Evolutionary conservation across 2,797 vertebrate genomes (phyloP).

Genomic region (Dipus sagitta): DNA sequence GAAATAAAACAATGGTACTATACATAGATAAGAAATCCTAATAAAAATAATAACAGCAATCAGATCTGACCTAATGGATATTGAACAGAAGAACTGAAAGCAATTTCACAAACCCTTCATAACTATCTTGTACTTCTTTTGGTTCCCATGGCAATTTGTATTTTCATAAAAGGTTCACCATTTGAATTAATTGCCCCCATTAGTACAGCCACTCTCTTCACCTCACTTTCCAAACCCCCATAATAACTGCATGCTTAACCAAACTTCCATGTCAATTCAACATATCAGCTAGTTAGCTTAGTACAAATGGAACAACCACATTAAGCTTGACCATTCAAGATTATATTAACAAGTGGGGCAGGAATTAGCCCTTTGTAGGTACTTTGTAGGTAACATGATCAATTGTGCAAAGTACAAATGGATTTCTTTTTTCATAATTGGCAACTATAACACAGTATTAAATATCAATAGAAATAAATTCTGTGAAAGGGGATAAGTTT

Average conservation of each 20-base stretch:
- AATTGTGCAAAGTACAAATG: slow-evolving; percentile 40
- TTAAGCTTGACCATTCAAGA: slow-evolving; percentile 42
- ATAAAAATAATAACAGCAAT: slow-evolving; percentile 71
- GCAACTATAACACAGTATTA: background rate
- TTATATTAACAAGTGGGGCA: background rate
- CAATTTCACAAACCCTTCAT: slow-evolving; percentile 59
- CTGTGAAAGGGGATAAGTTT: background rate
- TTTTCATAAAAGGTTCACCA: slow-evolving; percentile 52
- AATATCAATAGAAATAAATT: slow-evolving; percentile 33
- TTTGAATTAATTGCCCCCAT: slow-evolving; percentile 49
- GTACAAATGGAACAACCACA: slow-evolving; percentile 24
- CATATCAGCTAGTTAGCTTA: slow-evolving; percentile 17
- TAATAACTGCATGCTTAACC: background rate
- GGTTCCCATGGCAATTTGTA: slow-evolving; percentile 52
- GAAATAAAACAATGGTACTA: slow-evolving; percentile 42
- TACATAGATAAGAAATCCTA: slow-evolving; percentile 64
- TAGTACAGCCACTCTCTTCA: slow-evolving; percentile 53
- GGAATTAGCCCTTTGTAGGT: slow-evolving; percentile 21
- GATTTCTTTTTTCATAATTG: slow-evolving; percentile 22
- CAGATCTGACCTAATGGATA: slow-evolving; percentile 63
- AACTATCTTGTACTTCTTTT: slow-evolving; percentile 2
- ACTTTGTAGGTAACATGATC: background rate
- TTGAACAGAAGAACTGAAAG: slow-evolving; percentile 60
- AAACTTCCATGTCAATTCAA: slow-evolving; percentile 40
- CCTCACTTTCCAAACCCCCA: background rate